Evolutionary conservation across 2,797 vertebrate species (phyloP).

Genomic region (Mormyrus proboscirostris): DNA sequence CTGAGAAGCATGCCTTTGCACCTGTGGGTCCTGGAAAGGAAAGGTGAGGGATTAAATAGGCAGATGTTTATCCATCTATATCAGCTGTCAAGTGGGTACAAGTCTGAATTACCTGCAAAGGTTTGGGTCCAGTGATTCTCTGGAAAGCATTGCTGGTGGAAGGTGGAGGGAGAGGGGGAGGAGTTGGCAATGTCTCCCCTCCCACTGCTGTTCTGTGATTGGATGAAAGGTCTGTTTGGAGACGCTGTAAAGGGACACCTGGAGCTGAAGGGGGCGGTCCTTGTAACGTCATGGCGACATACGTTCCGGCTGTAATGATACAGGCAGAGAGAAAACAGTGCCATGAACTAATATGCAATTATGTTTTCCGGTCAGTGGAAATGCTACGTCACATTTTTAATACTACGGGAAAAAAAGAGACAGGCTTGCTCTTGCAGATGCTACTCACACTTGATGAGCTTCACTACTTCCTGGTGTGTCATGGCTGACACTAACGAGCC

Average conservation of each 20-base stretch:
- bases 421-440: neutral
- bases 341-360: neutral
- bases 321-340: neutral
- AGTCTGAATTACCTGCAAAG: slow-evolving; percentile 67
- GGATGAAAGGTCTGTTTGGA: slow-evolving; percentile 48
- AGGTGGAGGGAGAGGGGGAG: slow-evolving; percentile 63
- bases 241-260: slow-evolving; percentile 57
- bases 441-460: slow-evolving; percentile 92
- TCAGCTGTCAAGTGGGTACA: neutral
- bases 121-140: slow-evolving; percentile 81
- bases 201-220: slow-evolving; percentile 51
- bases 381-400: neutral
- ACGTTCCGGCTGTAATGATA: slow-evolving; percentile 69
- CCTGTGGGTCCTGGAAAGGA: slow-evolving; percentile 69
- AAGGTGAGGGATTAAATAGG: neutral
- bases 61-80: neutral
- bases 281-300: slow-evolving; percentile 83
- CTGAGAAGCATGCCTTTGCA: slow-evolving; percentile 84
- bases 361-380: neutral
- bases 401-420: neutral
- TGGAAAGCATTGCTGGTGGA: slow-evolving; percentile 55
- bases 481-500: slow-evolving; percentile 84
- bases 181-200: slow-evolving; percentile 61
- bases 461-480: slow-evolving; percentile 91
- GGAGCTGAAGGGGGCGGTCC: slow-evolving; percentile 70